These are phyloP conservation scores for Arnoldichthys spilopterus DNA, from an alignment of 2,797 vertebrate species.

Conservation along the genomic window DNA sequence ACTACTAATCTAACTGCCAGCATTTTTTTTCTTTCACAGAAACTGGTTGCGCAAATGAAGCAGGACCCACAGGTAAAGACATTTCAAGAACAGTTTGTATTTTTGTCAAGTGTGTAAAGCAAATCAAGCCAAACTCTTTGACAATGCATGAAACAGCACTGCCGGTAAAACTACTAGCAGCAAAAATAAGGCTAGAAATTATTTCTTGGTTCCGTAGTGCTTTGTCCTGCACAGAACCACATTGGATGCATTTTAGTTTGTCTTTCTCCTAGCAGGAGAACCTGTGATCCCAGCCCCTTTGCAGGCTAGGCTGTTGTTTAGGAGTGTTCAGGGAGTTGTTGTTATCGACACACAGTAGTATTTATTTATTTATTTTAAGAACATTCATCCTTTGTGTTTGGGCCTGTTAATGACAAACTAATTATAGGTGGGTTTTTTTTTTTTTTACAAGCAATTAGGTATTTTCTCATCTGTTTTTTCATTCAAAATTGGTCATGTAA, in stretches of 20 bases:
- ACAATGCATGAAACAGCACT: neutral
- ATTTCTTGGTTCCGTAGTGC: neutral
- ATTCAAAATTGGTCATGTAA: too few relatives aligned
- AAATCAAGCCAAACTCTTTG: neutral
- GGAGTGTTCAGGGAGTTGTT: slow-evolving; percentile 7
- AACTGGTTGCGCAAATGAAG: slow-evolving; percentile 99
- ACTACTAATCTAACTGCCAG: neutral
- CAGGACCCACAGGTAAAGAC: slow-evolving; percentile 96
- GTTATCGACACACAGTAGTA: neutral
- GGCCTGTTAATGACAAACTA: too few relatives aligned
- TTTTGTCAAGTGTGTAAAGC: neutral
- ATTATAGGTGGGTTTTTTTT: too few relatives aligned
- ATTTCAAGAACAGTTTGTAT: neutral
- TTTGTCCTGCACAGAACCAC: neutral
- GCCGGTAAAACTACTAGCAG: neutral
- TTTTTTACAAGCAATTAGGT: too few relatives aligned
- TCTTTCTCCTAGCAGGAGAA: slow-evolving; percentile 13
- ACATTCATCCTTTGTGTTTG: too few relatives aligned
- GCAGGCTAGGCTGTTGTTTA: slow-evolving; percentile 4
- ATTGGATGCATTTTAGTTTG: neutral
- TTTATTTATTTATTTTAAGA: neutral
- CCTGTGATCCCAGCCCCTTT: slow-evolving; percentile 11
- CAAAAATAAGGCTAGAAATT: neutral
- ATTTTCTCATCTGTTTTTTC: too few relatives aligned
- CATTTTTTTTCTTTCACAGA: slow-evolving; percentile 73